Evolutionary conservation across 2,113 vertebrate species (phyloP), one percentile per base, ranked within the genome.

Genomic region (Petrocephalus microphthalmus): DNA sequence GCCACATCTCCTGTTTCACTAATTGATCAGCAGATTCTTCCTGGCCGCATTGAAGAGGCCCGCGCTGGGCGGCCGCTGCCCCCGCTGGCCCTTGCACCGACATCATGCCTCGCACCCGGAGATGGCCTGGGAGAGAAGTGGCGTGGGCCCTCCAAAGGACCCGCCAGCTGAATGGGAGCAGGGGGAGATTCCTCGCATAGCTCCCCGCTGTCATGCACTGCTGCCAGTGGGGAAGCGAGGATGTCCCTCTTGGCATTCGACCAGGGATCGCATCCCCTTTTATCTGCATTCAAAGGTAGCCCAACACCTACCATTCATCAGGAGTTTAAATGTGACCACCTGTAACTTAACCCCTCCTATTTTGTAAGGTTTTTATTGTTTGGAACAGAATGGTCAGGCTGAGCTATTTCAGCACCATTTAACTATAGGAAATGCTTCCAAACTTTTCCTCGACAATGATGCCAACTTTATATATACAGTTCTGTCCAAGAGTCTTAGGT

Each of bases 81-180:
- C 89, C 22, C 47, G 49, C 85, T 87, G 87, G 91, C 92, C 91
- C 93, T 91, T 89, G 91, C 89, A 87, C 94, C 92, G 91, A 94
- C 96, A 96, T 96, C 96, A 92, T 93, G 94, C 94, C 92, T 94
- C 94, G 94, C 94, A 94, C 95, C 95, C 93, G 91, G 91, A 93
- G 92, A 93, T 93, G 93, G 95, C 96, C 95, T 95, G 97, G 96
- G 94, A 96, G 96, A 96, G 94, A 95, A 94, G 94, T 92, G 92
- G 89, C 56, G 92, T 91, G 94, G 91, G 88, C 90, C 92, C 90
- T 89, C 91, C 89, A 93, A 95, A 91, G 90, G 90, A 90, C 87
- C 89, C 57, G 89, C 87, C 91, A 82, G 89, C 90, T 89, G 89
- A 37, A 52, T 89, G 87, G 89, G 86, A 89, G 22, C 86, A 88